Percentiles rank a stretch among this genome's conserved stretches.
Conservation (phyloP, 2,113 vertebrate species). For the Oryzias celebensis region DNA sequence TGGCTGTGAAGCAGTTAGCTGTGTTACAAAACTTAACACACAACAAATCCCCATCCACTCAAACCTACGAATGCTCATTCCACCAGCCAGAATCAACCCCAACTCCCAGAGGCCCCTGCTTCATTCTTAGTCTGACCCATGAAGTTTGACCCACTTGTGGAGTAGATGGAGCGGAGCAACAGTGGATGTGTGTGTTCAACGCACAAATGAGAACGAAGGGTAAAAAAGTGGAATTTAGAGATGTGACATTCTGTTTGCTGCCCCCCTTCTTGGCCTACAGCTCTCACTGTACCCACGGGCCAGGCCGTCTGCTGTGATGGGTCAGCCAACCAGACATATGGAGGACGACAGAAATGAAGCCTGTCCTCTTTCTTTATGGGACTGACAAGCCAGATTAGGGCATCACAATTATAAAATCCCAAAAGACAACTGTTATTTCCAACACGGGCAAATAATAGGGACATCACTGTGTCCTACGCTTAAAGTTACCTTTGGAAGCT, state of each 20-base stretch:
- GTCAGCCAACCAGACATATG: conserved; percentile 72
- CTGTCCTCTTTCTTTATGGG: conserved; percentile 22
- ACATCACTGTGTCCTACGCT: no score
- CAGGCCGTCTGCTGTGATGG: conserved; percentile 60
- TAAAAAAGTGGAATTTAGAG: conserved; percentile 34
- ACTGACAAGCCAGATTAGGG: background rate
- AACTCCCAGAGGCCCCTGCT: conserved; percentile 51
- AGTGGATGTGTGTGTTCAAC: background rate
- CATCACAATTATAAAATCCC: no score
- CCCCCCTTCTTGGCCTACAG: conserved; percentile 28
- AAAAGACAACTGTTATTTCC: background rate
- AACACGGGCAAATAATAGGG: no score
- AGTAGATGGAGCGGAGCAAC: conserved; percentile 31
- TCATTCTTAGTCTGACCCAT: conserved; percentile 61
- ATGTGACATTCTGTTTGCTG: conserved; percentile 35
- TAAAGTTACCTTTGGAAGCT: background rate
- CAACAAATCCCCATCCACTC: background rate
- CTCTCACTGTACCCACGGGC: conserved; percentile 46
- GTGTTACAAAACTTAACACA: conserved; percentile 33
- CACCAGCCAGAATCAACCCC: conserved; percentile 32
- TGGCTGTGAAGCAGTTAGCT: conserved; percentile 46
- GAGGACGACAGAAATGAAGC: conserved; percentile 38
- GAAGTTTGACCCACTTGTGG: conserved; percentile 67
- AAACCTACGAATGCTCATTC: conserved; percentile 6
- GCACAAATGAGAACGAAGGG: conserved; percentile 9